Conservation (phyloP, 2,888 invertebrate species). For the Leptogaster cylindrica region DNA sequence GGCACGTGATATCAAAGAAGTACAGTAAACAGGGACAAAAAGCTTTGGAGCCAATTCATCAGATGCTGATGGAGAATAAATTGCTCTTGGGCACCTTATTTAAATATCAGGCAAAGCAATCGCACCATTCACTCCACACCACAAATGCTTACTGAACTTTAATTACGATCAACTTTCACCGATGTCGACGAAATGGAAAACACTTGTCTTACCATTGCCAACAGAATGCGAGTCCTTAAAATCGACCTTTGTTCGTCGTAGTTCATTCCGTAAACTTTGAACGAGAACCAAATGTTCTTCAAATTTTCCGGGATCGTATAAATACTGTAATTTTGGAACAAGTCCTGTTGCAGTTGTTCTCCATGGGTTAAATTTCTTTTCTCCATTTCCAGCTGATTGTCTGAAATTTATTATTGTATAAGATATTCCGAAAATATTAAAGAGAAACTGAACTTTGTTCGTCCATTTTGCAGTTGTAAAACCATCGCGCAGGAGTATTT, state of each 20-base stretch:
- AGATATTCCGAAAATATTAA: background rate
- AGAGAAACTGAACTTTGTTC: conserved; percentile 51
- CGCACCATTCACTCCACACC: no score
- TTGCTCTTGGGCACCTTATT: no score
- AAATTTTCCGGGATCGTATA: conserved; percentile 53
- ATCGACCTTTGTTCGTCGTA: conserved; percentile 54
- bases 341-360: conserved; percentile 64
- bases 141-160: no score
- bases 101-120: no score
- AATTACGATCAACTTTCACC: no score
- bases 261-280: conserved; percentile 54
- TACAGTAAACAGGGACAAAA: no score
- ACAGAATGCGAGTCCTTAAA: conserved; percentile 57
- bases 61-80: background rate
- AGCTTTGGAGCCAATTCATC: background rate
- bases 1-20: no score
- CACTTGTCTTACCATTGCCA: conserved; percentile 61
- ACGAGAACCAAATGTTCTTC: conserved; percentile 53
- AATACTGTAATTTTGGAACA: conserved; percentile 64
- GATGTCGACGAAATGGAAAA: no score
- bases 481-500: conserved; percentile 71
- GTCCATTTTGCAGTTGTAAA: conserved; percentile 68
- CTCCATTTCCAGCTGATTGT: conserved; percentile 53
- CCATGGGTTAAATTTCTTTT: conserved; percentile 59
- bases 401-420: conserved; percentile 46